These are phyloP conservation scores for Sphaeramia orbicularis DNA, from an alignment of 2,797 vertebrate genomes.

Conservation along the genomic window DNA sequence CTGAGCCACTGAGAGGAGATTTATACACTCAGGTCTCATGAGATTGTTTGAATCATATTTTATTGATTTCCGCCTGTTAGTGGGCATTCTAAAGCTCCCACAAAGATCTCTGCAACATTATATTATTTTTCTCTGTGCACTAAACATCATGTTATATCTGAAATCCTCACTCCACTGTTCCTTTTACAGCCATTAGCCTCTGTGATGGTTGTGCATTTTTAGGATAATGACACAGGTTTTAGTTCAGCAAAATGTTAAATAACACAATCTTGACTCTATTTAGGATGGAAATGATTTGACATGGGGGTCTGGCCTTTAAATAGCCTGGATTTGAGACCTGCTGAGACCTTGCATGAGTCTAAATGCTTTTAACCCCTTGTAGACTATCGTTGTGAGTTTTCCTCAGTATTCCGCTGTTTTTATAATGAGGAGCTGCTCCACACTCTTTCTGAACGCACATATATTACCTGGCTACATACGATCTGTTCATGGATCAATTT, in stretches of 20 bases:
- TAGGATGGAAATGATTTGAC: too few relatives aligned
- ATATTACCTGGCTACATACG: too few relatives aligned
- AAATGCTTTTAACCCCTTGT: too few relatives aligned
- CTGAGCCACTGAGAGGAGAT: not conserved
- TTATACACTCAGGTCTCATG: not conserved
- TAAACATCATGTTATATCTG: not conserved
- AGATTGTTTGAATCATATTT: not conserved
- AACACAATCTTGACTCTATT: not conserved
- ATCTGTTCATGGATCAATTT: too few relatives aligned
- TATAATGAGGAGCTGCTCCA: too few relatives aligned
- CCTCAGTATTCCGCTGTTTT: too few relatives aligned
- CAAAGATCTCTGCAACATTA: not conserved
- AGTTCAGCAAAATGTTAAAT: not conserved
- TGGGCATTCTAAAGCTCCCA: not conserved
- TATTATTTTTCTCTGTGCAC: not conserved
- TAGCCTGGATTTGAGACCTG: too few relatives aligned
- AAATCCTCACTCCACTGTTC: too few relatives aligned
- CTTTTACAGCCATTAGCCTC: not conserved
- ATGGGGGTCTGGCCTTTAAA: not conserved
- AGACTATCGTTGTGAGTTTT: too few relatives aligned
- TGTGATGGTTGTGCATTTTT: not conserved
- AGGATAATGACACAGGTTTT: not conserved
- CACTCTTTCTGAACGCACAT: too few relatives aligned
- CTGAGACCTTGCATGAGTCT: too few relatives aligned
- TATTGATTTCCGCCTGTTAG: conserved; percentile 10